Evolutionary conservation across 1,140 invertebrate species (phyloP).

Genomic region (Diachasmimorpha longicaudata): DNA sequence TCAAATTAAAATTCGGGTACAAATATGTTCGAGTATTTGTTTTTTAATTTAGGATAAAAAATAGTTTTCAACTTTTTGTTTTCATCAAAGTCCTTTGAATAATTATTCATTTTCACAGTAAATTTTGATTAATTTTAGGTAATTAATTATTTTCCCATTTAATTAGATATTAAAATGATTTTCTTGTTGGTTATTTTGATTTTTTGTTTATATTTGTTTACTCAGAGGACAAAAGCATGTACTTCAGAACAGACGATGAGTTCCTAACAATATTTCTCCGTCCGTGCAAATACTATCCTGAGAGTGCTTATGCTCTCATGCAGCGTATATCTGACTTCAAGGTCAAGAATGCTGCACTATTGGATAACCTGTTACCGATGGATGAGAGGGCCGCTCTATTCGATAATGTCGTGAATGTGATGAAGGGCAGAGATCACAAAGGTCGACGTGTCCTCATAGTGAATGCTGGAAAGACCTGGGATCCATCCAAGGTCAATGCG

Average conservation of each 20-base stretch:
- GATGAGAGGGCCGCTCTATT: conserved; percentile 71
- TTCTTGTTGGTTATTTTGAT: conserved; percentile 30
- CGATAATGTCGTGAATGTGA: conserved; percentile 76
- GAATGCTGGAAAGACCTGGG: conserved; percentile 71
- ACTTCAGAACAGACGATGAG: conserved; percentile 75
- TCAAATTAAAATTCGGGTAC: too few species aligned
- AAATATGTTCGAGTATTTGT: too few species aligned
- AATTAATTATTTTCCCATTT: too few species aligned
- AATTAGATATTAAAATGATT: too few species aligned
- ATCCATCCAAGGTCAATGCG: conserved; percentile 72
- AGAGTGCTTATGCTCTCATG: conserved; percentile 79
- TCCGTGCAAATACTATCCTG: conserved; percentile 80
- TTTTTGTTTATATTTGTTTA: conserved; percentile 46
- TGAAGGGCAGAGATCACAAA: conserved; percentile 73
- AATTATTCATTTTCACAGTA: too few species aligned
- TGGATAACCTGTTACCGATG: conserved; percentile 70
- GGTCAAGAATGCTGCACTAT: conserved; percentile 68
- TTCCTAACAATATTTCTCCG: conserved; percentile 76
- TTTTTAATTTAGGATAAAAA: too few species aligned
- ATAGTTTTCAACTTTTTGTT: too few species aligned
- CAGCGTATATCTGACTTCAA: conserved; percentile 76
- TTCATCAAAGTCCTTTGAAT: too few species aligned
- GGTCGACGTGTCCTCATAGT: conserved; percentile 69
- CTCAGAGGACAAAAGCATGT: conserved; percentile 66
- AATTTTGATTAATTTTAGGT: too few species aligned